Evolutionary conservation across 1,140 invertebrate species (phyloP), one percentile per base, ranked within the genome.

Genomic region (Onthophagus taurus): DNA sequence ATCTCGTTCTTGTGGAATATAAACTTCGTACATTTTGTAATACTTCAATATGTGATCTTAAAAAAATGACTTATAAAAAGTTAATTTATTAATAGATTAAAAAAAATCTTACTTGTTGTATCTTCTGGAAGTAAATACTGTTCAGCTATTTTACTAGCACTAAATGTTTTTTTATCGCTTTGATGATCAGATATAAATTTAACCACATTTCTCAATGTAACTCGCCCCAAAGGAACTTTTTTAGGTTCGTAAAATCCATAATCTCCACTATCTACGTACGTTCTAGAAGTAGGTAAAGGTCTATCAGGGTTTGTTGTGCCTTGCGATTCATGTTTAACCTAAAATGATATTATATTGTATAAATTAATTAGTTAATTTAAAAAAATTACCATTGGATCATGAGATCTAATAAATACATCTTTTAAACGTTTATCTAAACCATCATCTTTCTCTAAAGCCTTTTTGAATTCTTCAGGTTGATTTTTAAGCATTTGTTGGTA

Each of bases 331-430:
- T 44, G 6, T 42, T 20, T 39, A 19, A 13, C 35, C 31, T 33
- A 31, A 47, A 43, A n/a, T 31, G 11, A 41, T 29, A 41, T 39
- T 39, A 33, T 26, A 26, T 12, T 45, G 12, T 34, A 18, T 30
- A 30, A 11, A 17, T 35, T 37, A 42, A 36, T n/a, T n/a, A n/a
- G n/a, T n/a, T n/a, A 47, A 50, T 42, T 48, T 26, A 44, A 26
- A 38, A 45, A 35, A 47, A 51, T 59, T 63, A 70, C 67, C 26
- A 55, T 3, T 30, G 52, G 42, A 62, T 72, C 70, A 47, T 68
- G 39, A 1, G 81, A 83, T 14, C 69, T 73, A 58, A 85, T 76
- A 73, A 74, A 84, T 64, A 85, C 74, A 56, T 76, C 60, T 63
- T 77, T 82, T 31, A 85, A 65, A 52, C 74, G 64, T 14, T 70